Evolutionary conservation across 2,797 vertebrate species (phyloP).

Genomic region (Acanthurus leucopareius): DNA sequence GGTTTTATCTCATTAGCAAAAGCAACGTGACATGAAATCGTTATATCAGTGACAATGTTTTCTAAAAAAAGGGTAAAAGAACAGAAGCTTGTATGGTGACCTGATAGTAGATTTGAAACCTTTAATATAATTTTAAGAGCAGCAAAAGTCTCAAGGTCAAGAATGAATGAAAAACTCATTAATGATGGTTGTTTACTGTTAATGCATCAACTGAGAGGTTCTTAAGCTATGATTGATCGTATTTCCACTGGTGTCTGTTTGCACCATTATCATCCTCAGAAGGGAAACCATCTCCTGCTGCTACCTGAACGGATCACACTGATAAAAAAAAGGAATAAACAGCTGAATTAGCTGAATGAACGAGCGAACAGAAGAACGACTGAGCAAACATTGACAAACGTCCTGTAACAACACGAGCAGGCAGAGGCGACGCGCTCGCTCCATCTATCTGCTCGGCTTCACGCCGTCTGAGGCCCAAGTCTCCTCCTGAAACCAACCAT

Average conservation of each 20-base stretch:
- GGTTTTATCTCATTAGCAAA: no score
- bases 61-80: no score
- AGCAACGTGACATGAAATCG: no score
- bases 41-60: no score
- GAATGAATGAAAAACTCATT: no score
- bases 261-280: not conserved
- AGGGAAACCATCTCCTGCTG: not conserved
- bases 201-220: not conserved
- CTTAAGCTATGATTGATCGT: not conserved
- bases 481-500: conserved; percentile 31
- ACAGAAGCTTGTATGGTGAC: no score
- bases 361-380: conserved; percentile 2
- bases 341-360: not conserved
- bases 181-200: no score
- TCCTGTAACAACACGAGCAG: not conserved
- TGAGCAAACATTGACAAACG: conserved; percentile 13
- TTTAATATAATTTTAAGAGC: no score
- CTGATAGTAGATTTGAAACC: no score
- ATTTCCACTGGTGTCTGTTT: not conserved
- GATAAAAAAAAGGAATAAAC: not conserved
- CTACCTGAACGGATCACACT: not conserved
- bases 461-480: conserved; percentile 4
- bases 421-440: not conserved
- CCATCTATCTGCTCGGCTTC: conserved; percentile 16
- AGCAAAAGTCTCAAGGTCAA: no score